Conservation (phyloP, 2,797 vertebrate genomes). For the Sphenopsis melanotis region DNA sequence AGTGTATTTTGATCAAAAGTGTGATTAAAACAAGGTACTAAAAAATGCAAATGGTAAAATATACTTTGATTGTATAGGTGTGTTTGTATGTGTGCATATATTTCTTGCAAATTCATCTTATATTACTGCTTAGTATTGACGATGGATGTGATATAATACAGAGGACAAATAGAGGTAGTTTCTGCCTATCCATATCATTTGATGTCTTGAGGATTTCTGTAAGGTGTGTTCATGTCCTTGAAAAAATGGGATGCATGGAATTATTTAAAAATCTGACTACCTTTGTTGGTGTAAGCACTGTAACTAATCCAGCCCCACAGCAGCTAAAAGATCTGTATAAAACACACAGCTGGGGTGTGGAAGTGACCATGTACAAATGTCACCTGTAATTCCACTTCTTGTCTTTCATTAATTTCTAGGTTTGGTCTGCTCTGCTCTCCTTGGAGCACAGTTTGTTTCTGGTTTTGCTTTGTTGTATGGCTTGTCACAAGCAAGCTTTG, state of each 20-base stretch:
- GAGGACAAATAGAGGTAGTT: not conserved
- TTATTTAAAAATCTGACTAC: not conserved
- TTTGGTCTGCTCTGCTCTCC: not conserved
- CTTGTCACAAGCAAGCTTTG: not conserved
- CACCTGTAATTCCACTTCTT: not conserved
- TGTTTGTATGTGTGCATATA: fast-evolving
- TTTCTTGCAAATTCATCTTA: not conserved
- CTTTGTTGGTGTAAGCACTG: not conserved
- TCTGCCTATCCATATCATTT: not conserved
- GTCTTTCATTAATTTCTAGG: not conserved
- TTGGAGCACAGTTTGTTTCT: not conserved
- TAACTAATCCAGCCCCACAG: not conserved
- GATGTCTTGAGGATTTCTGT: not conserved
- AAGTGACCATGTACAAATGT: not conserved
- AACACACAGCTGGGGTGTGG: not conserved
- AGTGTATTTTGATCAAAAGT: not conserved
- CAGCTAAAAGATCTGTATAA: not conserved
- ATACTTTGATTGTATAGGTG: not conserved
- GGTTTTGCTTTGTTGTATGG: not conserved
- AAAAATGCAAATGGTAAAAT: not conserved
- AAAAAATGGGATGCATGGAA: not conserved
- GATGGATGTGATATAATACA: not conserved
- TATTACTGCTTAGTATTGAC: not conserved
- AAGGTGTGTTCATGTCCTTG: not conserved
- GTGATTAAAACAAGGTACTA: not conserved